Evolutionary conservation across 2,113 vertebrate species (phyloP).

Genomic region (Saguinus imperator): DNA sequence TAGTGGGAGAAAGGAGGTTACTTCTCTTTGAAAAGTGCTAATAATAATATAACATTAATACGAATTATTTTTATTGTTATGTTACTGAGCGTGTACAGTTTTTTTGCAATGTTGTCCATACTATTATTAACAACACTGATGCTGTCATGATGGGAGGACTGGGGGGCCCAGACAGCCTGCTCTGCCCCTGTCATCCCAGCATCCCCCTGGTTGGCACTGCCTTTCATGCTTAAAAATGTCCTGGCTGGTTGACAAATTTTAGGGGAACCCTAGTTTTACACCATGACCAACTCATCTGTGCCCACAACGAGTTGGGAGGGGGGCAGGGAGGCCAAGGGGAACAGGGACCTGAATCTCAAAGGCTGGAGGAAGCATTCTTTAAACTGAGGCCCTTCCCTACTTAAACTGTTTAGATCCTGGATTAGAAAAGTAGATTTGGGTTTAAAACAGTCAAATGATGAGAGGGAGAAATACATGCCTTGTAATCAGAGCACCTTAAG

Average conservation of each 20-base stretch:
- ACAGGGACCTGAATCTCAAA: background rate
- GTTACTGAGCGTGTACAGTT: background rate
- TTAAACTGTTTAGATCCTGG: background rate
- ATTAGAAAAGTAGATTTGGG: background rate
- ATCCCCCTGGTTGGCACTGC: background rate
- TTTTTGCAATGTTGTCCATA: background rate
- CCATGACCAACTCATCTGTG: background rate
- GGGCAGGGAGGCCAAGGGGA: background rate
- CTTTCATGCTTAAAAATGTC: background rate
- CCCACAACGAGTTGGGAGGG: no score
- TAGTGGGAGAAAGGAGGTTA: slow-evolving; percentile 45
- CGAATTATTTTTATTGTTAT: background rate
- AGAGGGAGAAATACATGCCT: background rate
- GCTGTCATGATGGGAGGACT: background rate
- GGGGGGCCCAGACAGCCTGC: background rate
- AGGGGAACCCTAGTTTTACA: background rate
- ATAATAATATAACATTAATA: background rate
- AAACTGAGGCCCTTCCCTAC: background rate
- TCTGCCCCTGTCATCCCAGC: background rate
- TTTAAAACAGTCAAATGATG: background rate
- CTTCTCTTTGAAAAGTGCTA: slow-evolving; percentile 64
- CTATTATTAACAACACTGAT: background rate
- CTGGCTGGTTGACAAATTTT: background rate
- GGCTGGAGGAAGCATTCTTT: background rate
- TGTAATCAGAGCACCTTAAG: background rate